Conservation (phyloP, 1,140 invertebrate species). For the Stenopsyche tienmushanensis region DNA sequence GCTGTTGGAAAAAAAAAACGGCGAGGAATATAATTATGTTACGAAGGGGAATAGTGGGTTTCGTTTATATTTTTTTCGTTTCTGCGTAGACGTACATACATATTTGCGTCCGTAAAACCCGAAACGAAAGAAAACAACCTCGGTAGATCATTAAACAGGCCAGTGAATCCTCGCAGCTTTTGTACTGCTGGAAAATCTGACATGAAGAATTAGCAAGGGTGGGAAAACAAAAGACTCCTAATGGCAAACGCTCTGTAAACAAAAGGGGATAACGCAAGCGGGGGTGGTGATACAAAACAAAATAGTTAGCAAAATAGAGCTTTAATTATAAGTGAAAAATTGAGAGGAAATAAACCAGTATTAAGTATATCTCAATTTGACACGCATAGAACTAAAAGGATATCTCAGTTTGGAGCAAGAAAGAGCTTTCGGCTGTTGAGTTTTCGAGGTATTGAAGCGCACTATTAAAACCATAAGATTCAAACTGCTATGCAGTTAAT, state of each 20-base stretch:
- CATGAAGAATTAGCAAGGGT: slow-evolving; percentile 28
- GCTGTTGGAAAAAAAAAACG: no score
- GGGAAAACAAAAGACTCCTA: slow-evolving; percentile 25
- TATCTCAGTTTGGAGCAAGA: no score
- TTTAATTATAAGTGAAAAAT: slow-evolving; percentile 25
- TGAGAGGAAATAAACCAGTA: no score
- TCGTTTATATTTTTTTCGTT: background rate
- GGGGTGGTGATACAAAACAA: slow-evolving; percentile 17
- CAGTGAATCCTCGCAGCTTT: slow-evolving; percentile 28
- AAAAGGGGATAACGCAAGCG: slow-evolving; percentile 20
- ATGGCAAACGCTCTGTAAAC: slow-evolving; percentile 22
- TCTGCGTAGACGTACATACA: background rate
- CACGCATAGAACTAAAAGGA: no score
- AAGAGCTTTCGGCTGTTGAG: no score
- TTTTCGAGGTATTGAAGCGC: no score
- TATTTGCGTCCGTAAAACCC: background rate
- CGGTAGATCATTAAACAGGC: slow-evolving; percentile 26
- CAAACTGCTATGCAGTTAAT: no score
- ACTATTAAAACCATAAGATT: no score
- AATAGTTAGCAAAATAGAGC: slow-evolving; percentile 14
- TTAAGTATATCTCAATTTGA: no score
- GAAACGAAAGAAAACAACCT: slow-evolving; percentile 25
- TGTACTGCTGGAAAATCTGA: slow-evolving; percentile 28
- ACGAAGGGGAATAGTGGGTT: slow-evolving; percentile 17
- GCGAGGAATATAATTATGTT: slow-evolving; percentile 15